Evolutionary conservation across 2,113 vertebrate species (phyloP), one percentile per base, ranked within the genome.

Genomic region (Pseudolaguvia tuberculata): DNA sequence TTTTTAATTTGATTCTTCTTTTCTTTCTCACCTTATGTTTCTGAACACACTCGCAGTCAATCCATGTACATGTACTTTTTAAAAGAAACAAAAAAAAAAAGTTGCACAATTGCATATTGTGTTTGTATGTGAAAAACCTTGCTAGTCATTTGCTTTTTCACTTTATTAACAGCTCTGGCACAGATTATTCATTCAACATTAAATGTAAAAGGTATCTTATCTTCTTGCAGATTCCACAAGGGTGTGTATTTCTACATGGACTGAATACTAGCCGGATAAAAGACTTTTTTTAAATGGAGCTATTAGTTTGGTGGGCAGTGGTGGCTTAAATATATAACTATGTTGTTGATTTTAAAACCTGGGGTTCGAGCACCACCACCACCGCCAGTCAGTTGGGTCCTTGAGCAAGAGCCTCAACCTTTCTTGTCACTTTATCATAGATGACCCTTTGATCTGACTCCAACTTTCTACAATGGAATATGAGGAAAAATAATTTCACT

Each of bases 101-200:
- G 48, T 18, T 10, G 31, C 14, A 62, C n/a, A 35, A 23, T 21
- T 12, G 31, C 50, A 27, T 21, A 31, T 58, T 27, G 69, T 35
- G n/a, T 39, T 73, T 25, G 42, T 18, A n/a, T 61, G 42, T 62
- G n/a, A 5, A 25, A 6, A 23, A 23, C 25, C 13, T n/a, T 70
- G 56, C 11, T 18, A 61, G 56, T 35, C 2, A 13, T 73, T 62
- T 52, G 15, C 21, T 66, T 63, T 29, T 29, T 53, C 21, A 42
- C 47, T 47, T 59, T 45, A 48, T 50, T 59, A 50, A 72, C 18
- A 21, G 70, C 9, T 20, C 25, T 72, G 51, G 51, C 56, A n/a
- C 55, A 65, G 58, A 14, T 63, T 20, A 63, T 62, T 42, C 42
- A 63, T 13, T 74, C 48, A 63, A 74, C 12, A 61, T 82, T 31